These are phyloP conservation scores for Anadara kagoshimensis DNA, from an alignment of 1,140 invertebrate genomes.

Conservation along the genomic window DNA sequence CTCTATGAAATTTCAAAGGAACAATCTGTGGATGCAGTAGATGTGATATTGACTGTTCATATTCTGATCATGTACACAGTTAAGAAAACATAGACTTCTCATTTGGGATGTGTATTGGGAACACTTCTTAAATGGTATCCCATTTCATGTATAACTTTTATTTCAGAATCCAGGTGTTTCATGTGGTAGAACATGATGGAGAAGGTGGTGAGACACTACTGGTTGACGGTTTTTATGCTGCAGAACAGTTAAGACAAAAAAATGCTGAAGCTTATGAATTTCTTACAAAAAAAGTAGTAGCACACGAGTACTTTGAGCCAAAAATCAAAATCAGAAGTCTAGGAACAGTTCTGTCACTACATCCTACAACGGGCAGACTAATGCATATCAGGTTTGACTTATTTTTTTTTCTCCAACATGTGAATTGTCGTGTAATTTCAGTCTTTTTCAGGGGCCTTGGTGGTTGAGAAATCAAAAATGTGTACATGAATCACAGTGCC, in stretches of 20 bases:
- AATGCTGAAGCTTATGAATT: conserved; percentile 77
- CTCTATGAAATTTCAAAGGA: too few relatives aligned
- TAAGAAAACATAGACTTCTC: too few relatives aligned
- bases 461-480: too few relatives aligned
- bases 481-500: too few relatives aligned
- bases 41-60: too few relatives aligned
- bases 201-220: conserved; percentile 81
- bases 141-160: too few relatives aligned
- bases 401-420: not conserved
- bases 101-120: too few relatives aligned
- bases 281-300: conserved; percentile 76
- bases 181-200: conserved; percentile 79
- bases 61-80: too few relatives aligned
- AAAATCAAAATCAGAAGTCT: conserved; percentile 46
- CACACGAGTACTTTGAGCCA: conserved; percentile 78
- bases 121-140: too few relatives aligned
- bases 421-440: not conserved
- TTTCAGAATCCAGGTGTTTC: conserved; percentile 80
- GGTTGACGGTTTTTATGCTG: conserved; percentile 82
- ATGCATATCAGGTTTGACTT: conserved; percentile 59
- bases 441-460: too few relatives aligned
- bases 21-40: too few relatives aligned
- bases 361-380: conserved; percentile 47
- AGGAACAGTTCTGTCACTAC: conserved; percentile 49
- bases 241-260: conserved; percentile 75